A percentile compares a stretch with the other conserved stretches of the same genome.
Evolutionary conservation across 2,888 invertebrate species (phyloP).

Genomic region (Orchesellides sinensis): DNA sequence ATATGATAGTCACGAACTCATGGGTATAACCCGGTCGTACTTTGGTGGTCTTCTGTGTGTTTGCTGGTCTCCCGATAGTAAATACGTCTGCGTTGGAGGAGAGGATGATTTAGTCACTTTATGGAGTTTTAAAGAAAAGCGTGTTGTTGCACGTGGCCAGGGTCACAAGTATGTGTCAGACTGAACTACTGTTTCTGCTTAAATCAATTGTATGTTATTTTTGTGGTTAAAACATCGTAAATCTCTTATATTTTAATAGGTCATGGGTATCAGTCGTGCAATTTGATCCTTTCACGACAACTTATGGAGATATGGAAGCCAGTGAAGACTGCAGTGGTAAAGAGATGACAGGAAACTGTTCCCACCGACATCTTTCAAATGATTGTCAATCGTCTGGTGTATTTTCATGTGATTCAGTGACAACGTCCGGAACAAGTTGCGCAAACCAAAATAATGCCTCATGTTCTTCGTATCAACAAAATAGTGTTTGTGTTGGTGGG

Average conservation of each 20-base stretch:
- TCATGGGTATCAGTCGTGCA: slow-evolving; percentile 98
- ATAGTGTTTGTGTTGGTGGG: slow-evolving; percentile 41
- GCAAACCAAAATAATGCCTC: slow-evolving; percentile 54
- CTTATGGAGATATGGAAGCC: slow-evolving; percentile 80
- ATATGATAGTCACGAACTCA: slow-evolving; percentile 97
- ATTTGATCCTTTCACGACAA: slow-evolving; percentile 91
- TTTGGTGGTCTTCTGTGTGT: slow-evolving; percentile 98
- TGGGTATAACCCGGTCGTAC: slow-evolving; percentile 96
- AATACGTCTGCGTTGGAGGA: slow-evolving; percentile 97
- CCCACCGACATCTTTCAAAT: slow-evolving; percentile 63
- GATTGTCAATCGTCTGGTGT: slow-evolving; percentile 73
- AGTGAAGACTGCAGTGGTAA: slow-evolving; percentile 78
- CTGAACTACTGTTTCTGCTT: not conserved
- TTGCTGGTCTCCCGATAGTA: slow-evolving; percentile 98
- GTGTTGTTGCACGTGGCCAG: slow-evolving; percentile 97
- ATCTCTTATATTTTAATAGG: slow-evolving; percentile 45
- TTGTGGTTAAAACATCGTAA: not conserved
- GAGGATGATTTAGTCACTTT: slow-evolving; percentile 99
- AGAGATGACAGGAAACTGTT: slow-evolving; percentile 74
- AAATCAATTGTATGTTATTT: not conserved
- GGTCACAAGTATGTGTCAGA: slow-evolving; percentile 77
- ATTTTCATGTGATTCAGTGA: slow-evolving; percentile 73
- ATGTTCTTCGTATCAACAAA: slow-evolving; percentile 66
- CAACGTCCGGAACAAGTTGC: slow-evolving; percentile 62
- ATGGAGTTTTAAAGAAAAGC: slow-evolving; percentile 94